phyloP scores from a whole-genome alignment of 2,797 vertebrate species.

The Trachops cirrhosus region DNA sequence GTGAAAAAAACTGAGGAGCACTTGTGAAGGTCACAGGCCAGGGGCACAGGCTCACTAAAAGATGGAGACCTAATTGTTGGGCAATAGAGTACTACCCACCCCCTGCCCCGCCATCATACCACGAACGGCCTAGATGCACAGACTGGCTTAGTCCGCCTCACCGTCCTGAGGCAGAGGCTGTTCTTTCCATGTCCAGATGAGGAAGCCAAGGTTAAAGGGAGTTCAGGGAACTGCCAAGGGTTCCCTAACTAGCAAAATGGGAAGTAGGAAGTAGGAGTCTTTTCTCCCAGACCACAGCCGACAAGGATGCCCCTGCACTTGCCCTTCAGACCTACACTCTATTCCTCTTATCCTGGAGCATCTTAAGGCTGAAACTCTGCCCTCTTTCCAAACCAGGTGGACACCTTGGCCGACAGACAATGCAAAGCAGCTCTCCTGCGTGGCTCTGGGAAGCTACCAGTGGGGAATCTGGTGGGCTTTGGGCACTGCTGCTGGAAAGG shows the following conservation, averaged over 20 bases:
- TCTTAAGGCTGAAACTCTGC: not conserved
- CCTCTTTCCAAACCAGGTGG: not conserved
- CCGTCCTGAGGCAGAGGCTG: not conserved
- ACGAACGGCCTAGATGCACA: not conserved
- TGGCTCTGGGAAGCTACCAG: not conserved
- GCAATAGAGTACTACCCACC: accelerated
- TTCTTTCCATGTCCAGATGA: not conserved
- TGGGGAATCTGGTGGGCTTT: not conserved
- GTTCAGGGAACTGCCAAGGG: not conserved
- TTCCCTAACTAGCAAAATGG: not conserved
- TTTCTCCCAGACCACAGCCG: not conserved
- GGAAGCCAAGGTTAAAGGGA: not conserved
- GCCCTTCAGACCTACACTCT: not conserved
- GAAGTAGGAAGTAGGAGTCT: not conserved
- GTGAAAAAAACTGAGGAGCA: not conserved
- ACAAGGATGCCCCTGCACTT: not conserved
- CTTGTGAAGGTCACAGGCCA: not conserved
- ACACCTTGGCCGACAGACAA: not conserved
- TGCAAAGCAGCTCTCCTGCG: not conserved
- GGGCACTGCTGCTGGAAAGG: not conserved
- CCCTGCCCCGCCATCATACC: accelerated
- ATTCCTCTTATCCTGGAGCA: not conserved
- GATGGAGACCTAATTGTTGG: not conserved
- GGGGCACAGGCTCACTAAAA: not conserved
- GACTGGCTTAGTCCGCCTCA: not conserved